Evolutionary conservation across 1,140 invertebrate genomes (phyloP), one percentile per base, ranked within the genome.

Genomic region (Lethocerus indicus): DNA sequence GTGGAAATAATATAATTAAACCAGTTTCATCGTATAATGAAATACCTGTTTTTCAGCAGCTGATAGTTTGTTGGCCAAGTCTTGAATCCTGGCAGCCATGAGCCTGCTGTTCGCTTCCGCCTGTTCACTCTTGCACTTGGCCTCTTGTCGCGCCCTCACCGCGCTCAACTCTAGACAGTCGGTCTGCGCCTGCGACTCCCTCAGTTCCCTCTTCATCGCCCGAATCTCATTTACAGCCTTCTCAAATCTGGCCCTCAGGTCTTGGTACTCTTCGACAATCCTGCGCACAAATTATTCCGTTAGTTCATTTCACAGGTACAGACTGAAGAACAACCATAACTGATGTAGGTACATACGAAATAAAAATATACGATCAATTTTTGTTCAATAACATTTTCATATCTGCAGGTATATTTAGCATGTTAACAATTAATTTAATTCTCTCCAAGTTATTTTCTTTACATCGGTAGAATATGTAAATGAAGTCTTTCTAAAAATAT

Each of bases 81-180:
- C 86, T 59, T 88, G 77, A 35, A 90, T 79, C 24, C 85, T 71
- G n/a, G 76, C 78, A 1, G 79, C 83, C 81, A 89, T 84, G 49
- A 89, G 64, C 40, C 77, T 73, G 20, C 82, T 71, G 62, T 88
- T 82, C 0, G 79, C 75, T 48, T 79, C 71, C 57, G 83, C 77
- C 49, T 80, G 75, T 53, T 79, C 72, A 54, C 79, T 77, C 36
- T 74, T 63, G 3, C 76, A 61, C 51, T 79, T 75, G 53, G 81
- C 67, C 59, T 85, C 81, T 60, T 83, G 79, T 42, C 76, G 75
- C 28, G 86, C 66, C 27, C 77, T 77, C 50, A 82, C 73, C 55
- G 83, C 77, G 23, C 76, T 73, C 23, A 89, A 62, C 61, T 90
- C 86, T 6, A 88, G 63, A 52, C 78, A 78, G 62, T 89, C 86